Conservation (phyloP, 2,113 vertebrate genomes). For the Chinchilla lanigera region DNA sequence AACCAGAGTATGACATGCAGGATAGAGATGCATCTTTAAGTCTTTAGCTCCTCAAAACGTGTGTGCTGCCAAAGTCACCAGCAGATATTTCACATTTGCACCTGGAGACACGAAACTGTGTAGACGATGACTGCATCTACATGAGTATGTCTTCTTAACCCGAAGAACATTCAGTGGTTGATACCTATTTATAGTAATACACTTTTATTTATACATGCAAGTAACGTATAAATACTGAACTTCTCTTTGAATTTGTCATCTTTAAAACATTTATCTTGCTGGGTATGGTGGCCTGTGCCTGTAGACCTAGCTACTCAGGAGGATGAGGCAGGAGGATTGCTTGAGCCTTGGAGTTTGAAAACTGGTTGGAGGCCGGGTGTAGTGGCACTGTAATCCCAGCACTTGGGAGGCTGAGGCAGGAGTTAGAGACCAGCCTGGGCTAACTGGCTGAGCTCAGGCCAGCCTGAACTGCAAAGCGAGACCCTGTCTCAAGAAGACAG, state of each 20-base stretch:
- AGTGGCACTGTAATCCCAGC: no score
- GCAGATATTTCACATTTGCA: neutral
- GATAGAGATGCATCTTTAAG: neutral
- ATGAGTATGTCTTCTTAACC: neutral
- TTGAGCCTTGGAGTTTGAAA: neutral
- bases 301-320: neutral
- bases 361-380: neutral
- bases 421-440: no score
- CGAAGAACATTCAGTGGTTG: neutral
- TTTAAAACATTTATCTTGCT: neutral
- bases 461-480: no score
- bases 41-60: neutral
- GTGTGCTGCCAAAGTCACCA: neutral
- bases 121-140: neutral
- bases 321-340: neutral
- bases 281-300: neutral
- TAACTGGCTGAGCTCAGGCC: no score
- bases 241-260: conserved; percentile 15
- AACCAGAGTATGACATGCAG: neutral
- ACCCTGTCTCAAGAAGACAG: no score
- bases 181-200: neutral
- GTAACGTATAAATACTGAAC: neutral
- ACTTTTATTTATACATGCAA: conserved; percentile 18
- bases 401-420: no score
- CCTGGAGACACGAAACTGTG: neutral